Evolutionary conservation across 2,888 invertebrate genomes (phyloP).

Genomic region (Lepeophtheirus nordmannii): DNA sequence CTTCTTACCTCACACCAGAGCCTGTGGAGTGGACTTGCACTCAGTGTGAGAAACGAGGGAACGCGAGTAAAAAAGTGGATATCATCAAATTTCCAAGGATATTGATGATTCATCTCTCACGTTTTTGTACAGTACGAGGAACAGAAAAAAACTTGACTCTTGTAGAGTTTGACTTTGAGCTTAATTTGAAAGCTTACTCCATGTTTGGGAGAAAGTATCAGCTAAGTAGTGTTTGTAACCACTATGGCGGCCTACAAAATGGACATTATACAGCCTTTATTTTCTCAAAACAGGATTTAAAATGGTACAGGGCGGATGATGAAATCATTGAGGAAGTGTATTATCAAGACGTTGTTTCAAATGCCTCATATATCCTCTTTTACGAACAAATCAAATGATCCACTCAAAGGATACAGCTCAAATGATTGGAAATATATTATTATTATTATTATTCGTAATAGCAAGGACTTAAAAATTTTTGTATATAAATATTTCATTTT

Average conservation of each 20-base stretch:
- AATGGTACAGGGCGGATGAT: background rate
- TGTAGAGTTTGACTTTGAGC: background rate
- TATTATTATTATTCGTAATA: background rate
- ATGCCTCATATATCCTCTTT: background rate
- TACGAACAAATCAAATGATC: too few relatives aligned
- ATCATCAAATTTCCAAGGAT: background rate
- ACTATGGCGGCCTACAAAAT: background rate
- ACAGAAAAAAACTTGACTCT: background rate
- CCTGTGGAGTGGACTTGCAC: background rate
- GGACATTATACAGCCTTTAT: background rate
- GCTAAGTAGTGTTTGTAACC: background rate
- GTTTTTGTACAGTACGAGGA: background rate
- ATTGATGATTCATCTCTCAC: background rate
- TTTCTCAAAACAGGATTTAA: background rate
- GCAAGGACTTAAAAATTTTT: background rate
- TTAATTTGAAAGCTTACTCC: background rate
- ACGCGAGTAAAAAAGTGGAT: background rate
- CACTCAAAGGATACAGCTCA: background rate
- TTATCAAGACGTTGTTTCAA: background rate
- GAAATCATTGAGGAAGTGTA: background rate
- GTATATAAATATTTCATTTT: too few relatives aligned
- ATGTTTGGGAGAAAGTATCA: background rate
- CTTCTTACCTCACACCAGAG: slow-evolving; percentile 5
- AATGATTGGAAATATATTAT: slow-evolving; percentile 7
- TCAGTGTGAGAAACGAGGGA: background rate